These are phyloP conservation scores for Trichopria drosophilae DNA, from an alignment of 2,888 invertebrate species.

Conservation along the genomic window DNA sequence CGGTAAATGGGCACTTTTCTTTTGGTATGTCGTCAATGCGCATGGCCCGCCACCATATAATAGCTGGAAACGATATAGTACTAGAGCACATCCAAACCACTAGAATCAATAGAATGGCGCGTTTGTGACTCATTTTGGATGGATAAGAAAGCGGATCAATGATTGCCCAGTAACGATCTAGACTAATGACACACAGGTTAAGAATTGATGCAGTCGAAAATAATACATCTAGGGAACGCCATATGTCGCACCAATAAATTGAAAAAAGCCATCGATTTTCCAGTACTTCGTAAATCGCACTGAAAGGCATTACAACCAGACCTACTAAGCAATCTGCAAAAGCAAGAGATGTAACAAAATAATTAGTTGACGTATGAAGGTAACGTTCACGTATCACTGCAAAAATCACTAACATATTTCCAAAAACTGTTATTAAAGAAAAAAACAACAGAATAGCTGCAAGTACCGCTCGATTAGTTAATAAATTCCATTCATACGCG, in stretches of 20 bases:
- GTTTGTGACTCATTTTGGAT: slow-evolving; percentile 85
- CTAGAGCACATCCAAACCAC: slow-evolving; percentile 97
- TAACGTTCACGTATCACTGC: slow-evolving; percentile 92
- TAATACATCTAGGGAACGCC: slow-evolving; percentile 95
- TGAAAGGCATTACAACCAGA: slow-evolving; percentile 96
- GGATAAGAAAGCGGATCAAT: slow-evolving; percentile 98
- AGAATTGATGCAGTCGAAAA: slow-evolving; percentile 97
- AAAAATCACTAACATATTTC: slow-evolving; percentile 90
- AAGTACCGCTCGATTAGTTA: slow-evolving; percentile 73
- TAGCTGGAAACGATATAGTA: slow-evolving; percentile 97
- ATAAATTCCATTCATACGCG: slow-evolving; percentile 61
- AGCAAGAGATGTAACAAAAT: slow-evolving; percentile 94
- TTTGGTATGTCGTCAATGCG: slow-evolving; percentile 78
- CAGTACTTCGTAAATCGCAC: slow-evolving; percentile 84
- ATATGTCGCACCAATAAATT: slow-evolving; percentile 94
- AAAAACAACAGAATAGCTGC: slow-evolving; percentile 84
- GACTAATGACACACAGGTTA: slow-evolving; percentile 93
- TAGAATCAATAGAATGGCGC: slow-evolving; percentile 85
- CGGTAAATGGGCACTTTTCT: slow-evolving; percentile 93
- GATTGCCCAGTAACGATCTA: slow-evolving; percentile 98
- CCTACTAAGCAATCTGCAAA: slow-evolving; percentile 97
- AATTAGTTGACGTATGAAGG: slow-evolving; percentile 95
- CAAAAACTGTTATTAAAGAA: slow-evolving; percentile 90
- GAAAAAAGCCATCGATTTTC: slow-evolving; percentile 94
- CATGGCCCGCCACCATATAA: slow-evolving; percentile 93